These are phyloP conservation scores for Pseudorasbora parva DNA, from an alignment of 2,113 vertebrate species.

Conservation along the genomic window DNA sequence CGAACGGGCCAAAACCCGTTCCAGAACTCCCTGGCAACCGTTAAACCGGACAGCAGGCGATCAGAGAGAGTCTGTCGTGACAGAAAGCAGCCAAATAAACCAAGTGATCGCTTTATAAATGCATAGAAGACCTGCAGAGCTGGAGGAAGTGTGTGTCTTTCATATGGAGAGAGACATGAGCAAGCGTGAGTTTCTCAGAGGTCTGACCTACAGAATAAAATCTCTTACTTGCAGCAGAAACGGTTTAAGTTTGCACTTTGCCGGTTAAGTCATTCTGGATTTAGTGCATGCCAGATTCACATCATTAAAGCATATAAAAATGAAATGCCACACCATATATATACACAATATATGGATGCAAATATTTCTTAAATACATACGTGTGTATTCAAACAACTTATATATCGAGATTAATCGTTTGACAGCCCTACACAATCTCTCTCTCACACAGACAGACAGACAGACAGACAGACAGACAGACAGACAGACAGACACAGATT, in stretches of 20 bases:
- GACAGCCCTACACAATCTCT: too few species aligned
- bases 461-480: too few species aligned
- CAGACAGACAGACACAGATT: too few species aligned
- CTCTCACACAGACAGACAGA: too few species aligned
- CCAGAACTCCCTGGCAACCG: neutral
- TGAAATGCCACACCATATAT: too few species aligned
- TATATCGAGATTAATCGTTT: too few species aligned
- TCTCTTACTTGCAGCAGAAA: neutral
- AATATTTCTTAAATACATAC: too few species aligned
- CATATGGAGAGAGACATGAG: too few species aligned
- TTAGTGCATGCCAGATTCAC: neutral
- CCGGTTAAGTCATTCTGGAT: neutral
- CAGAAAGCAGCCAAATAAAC: conserved; percentile 2
- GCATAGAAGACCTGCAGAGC: neutral
- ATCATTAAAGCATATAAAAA: neutral
- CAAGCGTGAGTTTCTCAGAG: neutral
- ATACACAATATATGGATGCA: too few species aligned
- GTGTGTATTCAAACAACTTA: too few species aligned
- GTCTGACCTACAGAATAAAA: neutral
- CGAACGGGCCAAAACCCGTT: neutral
- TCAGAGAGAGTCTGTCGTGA: conserved; percentile 20
- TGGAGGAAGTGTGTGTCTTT: neutral
- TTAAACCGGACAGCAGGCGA: conserved; percentile 22
- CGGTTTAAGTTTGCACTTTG: neutral
- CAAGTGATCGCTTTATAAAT: neutral